Evolutionary conservation across 2,113 vertebrate species (phyloP).

Genomic region (Macrotus californicus): DNA sequence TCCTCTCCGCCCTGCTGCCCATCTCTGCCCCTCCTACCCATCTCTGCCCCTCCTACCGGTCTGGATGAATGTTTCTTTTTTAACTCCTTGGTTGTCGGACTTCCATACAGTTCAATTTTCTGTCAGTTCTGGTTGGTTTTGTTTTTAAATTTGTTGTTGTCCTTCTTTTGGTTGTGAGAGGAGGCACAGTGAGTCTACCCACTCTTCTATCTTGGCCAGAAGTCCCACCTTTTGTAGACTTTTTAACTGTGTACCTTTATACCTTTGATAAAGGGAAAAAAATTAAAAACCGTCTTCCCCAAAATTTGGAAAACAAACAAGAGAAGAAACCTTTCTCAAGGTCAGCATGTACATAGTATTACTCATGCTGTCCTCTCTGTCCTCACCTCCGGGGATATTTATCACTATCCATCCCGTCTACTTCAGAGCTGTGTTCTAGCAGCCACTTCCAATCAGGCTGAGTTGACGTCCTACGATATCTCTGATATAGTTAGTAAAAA

Average conservation of each 20-base stretch:
- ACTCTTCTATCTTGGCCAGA: too few relatives aligned
- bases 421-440: background rate
- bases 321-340: background rate
- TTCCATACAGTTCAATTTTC: too few relatives aligned
- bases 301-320: background rate
- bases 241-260: background rate
- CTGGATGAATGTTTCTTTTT: too few relatives aligned
- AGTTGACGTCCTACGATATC: background rate
- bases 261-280: background rate
- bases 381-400: background rate
- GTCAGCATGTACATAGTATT: background rate
- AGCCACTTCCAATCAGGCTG: background rate
- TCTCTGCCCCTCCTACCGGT: too few relatives aligned
- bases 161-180: too few relatives aligned
- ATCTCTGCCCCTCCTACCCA: too few relatives aligned
- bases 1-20: too few relatives aligned
- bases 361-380: background rate
- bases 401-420: background rate
- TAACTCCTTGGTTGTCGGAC: too few relatives aligned
- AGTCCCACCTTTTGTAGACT: background rate
- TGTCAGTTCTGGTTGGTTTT: too few relatives aligned
- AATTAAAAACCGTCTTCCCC: too few relatives aligned
- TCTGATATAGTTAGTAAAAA: background rate
- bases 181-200: too few relatives aligned
- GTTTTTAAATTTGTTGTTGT: too few relatives aligned